Evolutionary conservation across 2,888 invertebrate species (phyloP).

Genomic region (Lottia scabra): DNA sequence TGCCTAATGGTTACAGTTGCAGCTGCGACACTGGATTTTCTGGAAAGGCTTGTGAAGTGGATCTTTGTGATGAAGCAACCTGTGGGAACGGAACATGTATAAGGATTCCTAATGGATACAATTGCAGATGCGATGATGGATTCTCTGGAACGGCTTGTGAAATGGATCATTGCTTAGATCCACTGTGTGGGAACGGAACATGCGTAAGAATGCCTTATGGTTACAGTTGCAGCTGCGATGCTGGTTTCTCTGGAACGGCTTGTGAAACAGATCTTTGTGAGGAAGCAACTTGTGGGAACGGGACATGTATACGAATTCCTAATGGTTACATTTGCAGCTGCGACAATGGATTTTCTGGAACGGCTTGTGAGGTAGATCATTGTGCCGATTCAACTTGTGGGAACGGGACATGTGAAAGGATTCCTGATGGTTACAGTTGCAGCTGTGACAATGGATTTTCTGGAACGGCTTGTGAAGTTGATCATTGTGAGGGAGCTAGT

Average conservation of each 20-base stretch:
- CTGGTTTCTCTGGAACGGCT: constrained; percentile 20
- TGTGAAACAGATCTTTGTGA: constrained; percentile 24
- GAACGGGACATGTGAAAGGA: constrained; percentile 24
- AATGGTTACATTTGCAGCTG: constrained; percentile 7
- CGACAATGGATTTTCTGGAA: constrained; percentile 12
- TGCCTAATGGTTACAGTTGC: too few species aligned
- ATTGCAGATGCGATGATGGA: constrained; percentile 11
- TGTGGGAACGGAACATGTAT: neutral
- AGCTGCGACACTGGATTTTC: neutral
- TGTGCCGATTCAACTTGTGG: constrained; percentile 25
- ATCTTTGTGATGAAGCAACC: neutral
- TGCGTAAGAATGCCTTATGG: neutral
- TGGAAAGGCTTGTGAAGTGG: constrained; percentile 3
- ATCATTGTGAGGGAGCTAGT: constrained; percentile 4
- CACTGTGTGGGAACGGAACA: neutral
- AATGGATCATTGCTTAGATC: neutral
- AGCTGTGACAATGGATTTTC: constrained; percentile 22
- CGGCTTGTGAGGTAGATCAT: constrained; percentile 20
- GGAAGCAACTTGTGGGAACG: constrained; percentile 22
- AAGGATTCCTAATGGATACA: neutral
- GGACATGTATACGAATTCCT: constrained; percentile 19
- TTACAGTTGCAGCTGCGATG: constrained; percentile 7
- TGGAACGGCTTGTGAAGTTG: constrained; percentile 18
- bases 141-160: constrained; percentile 14
- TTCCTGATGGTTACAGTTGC: constrained; percentile 21